Conservation (phyloP, 2,113 vertebrate genomes). For the Platycercus adscitus region DNA sequence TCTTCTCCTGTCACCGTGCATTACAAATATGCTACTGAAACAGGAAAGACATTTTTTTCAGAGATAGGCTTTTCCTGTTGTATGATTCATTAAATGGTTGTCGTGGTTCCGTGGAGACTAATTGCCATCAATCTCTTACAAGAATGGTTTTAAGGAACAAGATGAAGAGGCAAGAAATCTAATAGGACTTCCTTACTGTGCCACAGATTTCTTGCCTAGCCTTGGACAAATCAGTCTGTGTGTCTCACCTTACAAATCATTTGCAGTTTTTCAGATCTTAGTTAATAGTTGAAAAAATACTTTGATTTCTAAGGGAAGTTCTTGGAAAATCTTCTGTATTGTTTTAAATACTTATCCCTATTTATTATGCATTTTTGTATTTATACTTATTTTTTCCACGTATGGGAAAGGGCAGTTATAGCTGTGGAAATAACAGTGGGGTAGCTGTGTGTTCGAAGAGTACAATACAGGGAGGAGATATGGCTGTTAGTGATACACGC, state of each 20-base stretch:
- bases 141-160: background rate
- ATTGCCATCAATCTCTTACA: constrained; percentile 41
- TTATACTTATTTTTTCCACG: background rate
- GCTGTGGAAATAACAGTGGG: background rate
- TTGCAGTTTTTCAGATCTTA: background rate
- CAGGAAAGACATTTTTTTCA: constrained; percentile 14
- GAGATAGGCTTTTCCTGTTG: constrained; percentile 26
- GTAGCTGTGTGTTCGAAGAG: background rate
- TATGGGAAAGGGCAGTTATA: background rate
- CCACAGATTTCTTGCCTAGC: background rate
- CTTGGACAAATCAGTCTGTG: background rate
- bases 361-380: background rate
- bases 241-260: background rate
- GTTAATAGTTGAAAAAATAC: background rate
- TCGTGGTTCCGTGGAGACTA: constrained; percentile 24
- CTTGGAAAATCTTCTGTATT: background rate
- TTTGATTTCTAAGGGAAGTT: background rate
- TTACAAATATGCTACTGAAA: constrained; percentile 55
- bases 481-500: background rate
- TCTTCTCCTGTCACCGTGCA: constrained; percentile 30
- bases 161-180: background rate
- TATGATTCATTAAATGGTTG: constrained; percentile 41
- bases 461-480: background rate
- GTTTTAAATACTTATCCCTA: background rate
- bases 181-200: background rate